Conservation (phyloP, 2,888 invertebrate genomes). For the Acrocyrtus sp. region DNA sequence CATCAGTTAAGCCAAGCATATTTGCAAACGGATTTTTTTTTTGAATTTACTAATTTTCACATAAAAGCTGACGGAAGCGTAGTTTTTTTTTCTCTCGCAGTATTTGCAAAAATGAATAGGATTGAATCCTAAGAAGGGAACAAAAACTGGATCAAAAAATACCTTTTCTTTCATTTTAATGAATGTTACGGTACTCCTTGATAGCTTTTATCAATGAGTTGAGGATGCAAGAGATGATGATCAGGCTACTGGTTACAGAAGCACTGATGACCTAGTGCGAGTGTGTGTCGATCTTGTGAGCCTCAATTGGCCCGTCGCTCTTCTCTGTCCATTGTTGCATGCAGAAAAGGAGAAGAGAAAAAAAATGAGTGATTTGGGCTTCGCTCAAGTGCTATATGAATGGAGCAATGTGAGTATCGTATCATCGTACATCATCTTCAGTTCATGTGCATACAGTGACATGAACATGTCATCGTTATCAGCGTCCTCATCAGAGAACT, state of each 20-base stretch:
- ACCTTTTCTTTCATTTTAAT: constrained; percentile 47
- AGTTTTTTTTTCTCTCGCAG: constrained; percentile 2
- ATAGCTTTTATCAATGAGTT: constrained; percentile 39
- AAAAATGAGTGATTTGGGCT: neutral
- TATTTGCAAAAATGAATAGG: neutral
- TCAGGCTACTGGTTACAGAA: constrained; percentile 8
- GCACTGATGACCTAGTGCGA: constrained; percentile 43
- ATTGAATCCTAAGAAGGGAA: no score
- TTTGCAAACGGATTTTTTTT: neutral
- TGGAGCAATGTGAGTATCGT: neutral
- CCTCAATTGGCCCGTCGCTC: neutral
- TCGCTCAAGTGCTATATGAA: neutral
- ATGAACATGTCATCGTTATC: neutral
- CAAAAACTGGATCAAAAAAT: constrained; percentile 53
- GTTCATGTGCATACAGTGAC: neutral
- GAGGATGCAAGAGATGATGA: constrained; percentile 7
- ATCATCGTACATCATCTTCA: neutral
- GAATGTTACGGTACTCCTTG: constrained; percentile 51
- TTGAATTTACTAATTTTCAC: no score
- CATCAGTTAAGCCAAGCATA: no score
- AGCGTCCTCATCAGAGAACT: neutral
- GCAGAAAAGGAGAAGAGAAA: neutral
- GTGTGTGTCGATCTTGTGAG: neutral
- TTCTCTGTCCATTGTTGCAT: neutral
- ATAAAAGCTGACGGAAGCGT: neutral